These are phyloP conservation scores for Xerus inauris DNA, from an alignment of 2,113 vertebrate genomes.

Conservation along the genomic window DNA sequence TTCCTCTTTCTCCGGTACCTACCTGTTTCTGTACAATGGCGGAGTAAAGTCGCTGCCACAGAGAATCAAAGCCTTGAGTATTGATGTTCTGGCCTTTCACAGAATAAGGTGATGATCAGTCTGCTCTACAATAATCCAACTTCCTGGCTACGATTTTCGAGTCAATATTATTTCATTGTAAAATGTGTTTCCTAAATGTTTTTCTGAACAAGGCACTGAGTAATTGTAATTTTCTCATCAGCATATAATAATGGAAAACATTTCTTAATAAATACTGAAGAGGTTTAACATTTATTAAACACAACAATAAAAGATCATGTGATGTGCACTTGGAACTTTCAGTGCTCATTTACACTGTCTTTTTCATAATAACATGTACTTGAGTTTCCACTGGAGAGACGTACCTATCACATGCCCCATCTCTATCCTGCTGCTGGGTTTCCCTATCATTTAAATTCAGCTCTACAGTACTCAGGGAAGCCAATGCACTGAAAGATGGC, in stretches of 20 bases:
- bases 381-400: background rate
- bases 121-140: background rate
- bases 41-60: background rate
- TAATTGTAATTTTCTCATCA: background rate
- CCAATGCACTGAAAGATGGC: background rate
- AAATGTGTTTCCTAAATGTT: background rate
- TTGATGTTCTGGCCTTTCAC: background rate
- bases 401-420: background rate
- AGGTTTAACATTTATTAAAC: background rate
- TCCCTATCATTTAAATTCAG: conserved; percentile 34
- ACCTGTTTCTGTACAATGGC: background rate
- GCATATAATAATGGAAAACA: background rate
- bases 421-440: background rate
- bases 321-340: background rate
- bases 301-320: background rate
- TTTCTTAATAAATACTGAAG: background rate
- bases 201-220: background rate
- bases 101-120: too few species aligned
- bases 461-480: background rate
- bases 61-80: background rate
- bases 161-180: background rate
- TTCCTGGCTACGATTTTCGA: background rate
- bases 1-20: background rate
- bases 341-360: background rate
- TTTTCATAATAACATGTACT: conserved; percentile 37